phyloP scores from a whole-genome alignment of 1,140 invertebrate species.

The Drosophila ohnishii region DNA sequence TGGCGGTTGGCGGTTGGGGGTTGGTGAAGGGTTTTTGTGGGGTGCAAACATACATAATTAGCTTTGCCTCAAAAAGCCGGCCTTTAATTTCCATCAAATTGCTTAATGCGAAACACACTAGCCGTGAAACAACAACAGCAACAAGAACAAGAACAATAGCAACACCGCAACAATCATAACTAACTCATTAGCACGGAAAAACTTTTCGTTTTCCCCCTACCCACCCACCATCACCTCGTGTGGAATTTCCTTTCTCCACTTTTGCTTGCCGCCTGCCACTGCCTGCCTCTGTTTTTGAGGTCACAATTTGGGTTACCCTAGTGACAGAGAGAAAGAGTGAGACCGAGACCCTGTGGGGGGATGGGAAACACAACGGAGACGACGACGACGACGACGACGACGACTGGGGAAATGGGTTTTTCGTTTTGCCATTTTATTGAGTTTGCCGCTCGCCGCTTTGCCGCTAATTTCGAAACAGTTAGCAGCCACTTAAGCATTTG shows the following conservation, averaged over 20 bases:
- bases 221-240: background rate
- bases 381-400: background rate
- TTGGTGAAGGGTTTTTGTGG: background rate
- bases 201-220: conserved; percentile 30
- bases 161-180: conserved; percentile 53
- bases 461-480: conserved; percentile 65
- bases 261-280: background rate
- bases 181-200: conserved; percentile 71
- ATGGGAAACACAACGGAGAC: background rate
- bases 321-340: conserved; percentile 42
- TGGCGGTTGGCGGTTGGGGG: background rate
- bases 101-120: conserved; percentile 26
- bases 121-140: conserved; percentile 17
- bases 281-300: conserved; percentile 49
- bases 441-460: conserved; percentile 43
- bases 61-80: conserved; percentile 28
- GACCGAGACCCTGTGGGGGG: background rate
- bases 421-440: conserved; percentile 54
- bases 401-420: conserved; percentile 23
- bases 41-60: conserved; percentile 24
- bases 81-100: conserved; percentile 39
- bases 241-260: conserved; percentile 1
- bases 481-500: conserved; percentile 63
- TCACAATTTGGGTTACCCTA: conserved; percentile 70
- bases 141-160: conserved; percentile 14